Base-by-base conservation (phyloP, 2,113 vertebrate genomes). In the Montifringilla adamsi region DNA sequence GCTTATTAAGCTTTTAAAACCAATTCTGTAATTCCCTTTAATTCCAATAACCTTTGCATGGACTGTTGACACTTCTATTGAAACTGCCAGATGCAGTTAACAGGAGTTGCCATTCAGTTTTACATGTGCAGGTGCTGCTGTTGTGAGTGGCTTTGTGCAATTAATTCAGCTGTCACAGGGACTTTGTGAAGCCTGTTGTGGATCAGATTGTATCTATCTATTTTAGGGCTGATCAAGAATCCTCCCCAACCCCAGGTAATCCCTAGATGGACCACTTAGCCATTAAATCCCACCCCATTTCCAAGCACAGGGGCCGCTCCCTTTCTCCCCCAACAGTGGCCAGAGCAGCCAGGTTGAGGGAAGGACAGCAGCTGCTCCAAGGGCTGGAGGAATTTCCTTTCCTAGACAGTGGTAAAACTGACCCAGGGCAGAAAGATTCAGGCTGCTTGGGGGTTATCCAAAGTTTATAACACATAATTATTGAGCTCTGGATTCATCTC, bases 71-170 rank as follows among this genome's bases (percentile, higher is more conserved):
- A 89, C 80, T 79, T 93, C 58, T 87, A 69, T 84, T 94, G 93
- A 78, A 89, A 13, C 77, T 95, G 94, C 94, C 96, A 96, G 93
- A 52, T 82, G 95, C 90, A 90, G 90, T 94, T 94, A 94, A 89
- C 81, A 2, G 66, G 66, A 93, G 64, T 79, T 95, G 89, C 91
- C 87, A 43, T 37, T 78, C 63, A 35, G 80, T 79, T 94, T 94
- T 82, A 75, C 60, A 14, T 35, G 52, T 68, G 80, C 95, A 95
- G 95, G 87, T 95, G 94, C 77, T 94, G 89, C 84, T 84, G 91
- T 23, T 91, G 52, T 82, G 86, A 96, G 74, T 9, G 5, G 81
- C 73, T 91, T 95, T 76, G 53, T 79, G 53, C 87, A 94, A 93
- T 93, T 96, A 90, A 95, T 92, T 95, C 85, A 80, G 83, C 90